A percentile compares a stretch with the other conserved stretches of the same genome.
phyloP scores from a whole-genome alignment of 2,888 invertebrate genomes.

The Aradus depressus region DNA sequence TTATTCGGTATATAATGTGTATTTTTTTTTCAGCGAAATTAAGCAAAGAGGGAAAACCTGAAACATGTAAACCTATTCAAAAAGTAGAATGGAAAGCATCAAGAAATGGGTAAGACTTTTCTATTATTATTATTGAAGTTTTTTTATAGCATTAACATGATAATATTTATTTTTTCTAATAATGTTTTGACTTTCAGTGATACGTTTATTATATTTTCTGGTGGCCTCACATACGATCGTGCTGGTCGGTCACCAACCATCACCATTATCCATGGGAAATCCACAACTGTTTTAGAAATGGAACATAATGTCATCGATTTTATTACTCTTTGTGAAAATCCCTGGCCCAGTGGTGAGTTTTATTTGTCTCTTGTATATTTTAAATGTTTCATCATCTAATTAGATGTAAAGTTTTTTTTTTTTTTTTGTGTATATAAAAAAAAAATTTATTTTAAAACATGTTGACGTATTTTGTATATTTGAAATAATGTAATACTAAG shows the following conservation, averaged over 20 bases:
- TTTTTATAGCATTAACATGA: conserved; percentile 3
- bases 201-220: conserved; percentile 91
- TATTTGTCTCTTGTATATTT: not conserved
- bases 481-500: no score
- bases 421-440: not conserved
- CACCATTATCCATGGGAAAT: conserved; percentile 91
- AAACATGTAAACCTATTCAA: conserved; percentile 87
- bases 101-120: conserved; percentile 58
- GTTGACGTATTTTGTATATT: no score
- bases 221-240: conserved; percentile 85
- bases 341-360: conserved; percentile 74
- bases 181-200: conserved; percentile 51
- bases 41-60: conserved; percentile 83
- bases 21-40: conserved; percentile 58
- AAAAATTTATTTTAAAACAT: not conserved
- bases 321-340: conserved; percentile 88
- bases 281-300: conserved; percentile 97
- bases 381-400: not conserved
- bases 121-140: conserved; percentile 5
- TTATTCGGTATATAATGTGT: not conserved
- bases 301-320: conserved; percentile 97
- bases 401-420: not conserved
- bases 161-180: not conserved
- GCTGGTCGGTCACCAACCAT: conserved; percentile 84
- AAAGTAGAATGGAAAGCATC: conserved; percentile 92